Evolutionary conservation across 1,140 invertebrate species (phyloP).

Genomic region (Bombus confusus): DNA sequence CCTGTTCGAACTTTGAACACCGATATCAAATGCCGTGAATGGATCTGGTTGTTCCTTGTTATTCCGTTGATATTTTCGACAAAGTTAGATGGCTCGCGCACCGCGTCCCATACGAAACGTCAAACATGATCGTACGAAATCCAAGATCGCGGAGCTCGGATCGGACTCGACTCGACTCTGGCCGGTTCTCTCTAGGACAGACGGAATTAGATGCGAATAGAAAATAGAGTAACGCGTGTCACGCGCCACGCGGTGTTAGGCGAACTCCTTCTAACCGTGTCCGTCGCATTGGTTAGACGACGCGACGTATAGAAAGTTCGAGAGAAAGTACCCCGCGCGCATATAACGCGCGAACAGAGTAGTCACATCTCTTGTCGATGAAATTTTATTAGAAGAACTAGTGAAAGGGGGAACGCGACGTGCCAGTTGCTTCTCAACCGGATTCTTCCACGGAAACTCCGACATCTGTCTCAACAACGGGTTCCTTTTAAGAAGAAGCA

Average conservation of each 20-base stretch:
- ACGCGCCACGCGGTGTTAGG: constrained; percentile 57
- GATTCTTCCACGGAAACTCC: background rate
- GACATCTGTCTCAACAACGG: background rate
- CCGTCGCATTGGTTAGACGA: constrained; percentile 29
- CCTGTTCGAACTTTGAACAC: background rate
- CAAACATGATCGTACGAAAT: background rate
- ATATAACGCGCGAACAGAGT: constrained; percentile 20
- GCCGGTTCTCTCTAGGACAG: constrained; percentile 48
- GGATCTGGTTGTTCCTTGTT: background rate
- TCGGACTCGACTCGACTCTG: constrained; percentile 15
- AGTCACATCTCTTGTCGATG: background rate
- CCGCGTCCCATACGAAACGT: background rate
- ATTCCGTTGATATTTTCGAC: background rate
- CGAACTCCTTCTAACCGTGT: constrained; percentile 47
- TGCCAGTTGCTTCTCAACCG: background rate
- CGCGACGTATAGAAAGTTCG: constrained; percentile 43
- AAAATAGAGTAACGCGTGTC: constrained; percentile 67
- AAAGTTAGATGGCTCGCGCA: background rate
- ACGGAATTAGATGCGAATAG: constrained; percentile 74
- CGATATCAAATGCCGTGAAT: background rate
- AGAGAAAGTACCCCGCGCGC: constrained; percentile 40
- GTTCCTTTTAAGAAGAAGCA: background rate
- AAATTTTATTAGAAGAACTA: background rate
- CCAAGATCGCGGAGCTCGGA: background rate
- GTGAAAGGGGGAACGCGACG: background rate